phyloP scores from a whole-genome alignment of 92 coral and sea anemone genomes.

The Epizoanthus scotinus region DNA sequence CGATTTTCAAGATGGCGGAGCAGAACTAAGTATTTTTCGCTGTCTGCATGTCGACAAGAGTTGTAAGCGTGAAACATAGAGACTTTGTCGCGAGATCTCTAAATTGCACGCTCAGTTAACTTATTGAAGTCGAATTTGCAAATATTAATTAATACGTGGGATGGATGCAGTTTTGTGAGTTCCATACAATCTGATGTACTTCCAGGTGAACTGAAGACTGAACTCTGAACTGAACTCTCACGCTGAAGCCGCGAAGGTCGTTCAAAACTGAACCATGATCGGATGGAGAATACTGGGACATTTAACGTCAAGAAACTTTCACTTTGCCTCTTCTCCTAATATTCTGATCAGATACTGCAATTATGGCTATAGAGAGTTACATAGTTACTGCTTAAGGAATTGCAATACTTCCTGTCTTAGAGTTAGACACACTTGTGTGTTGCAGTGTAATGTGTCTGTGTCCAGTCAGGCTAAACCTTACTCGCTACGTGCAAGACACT shows the following conservation, averaged over 20 bases:
- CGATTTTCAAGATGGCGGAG: constrained; percentile 33
- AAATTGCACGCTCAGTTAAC: not conserved
- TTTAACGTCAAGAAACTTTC: not conserved
- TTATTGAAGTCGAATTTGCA: not conserved
- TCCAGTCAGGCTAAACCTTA: not conserved
- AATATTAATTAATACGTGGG: not conserved
- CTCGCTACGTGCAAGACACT: not conserved
- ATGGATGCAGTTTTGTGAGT: not conserved
- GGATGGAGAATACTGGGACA: not conserved
- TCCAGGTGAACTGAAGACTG: no score
- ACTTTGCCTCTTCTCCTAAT: not conserved
- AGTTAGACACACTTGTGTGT: not conserved
- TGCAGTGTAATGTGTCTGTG: not conserved
- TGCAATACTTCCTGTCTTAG: not conserved
- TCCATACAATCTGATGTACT: no score
- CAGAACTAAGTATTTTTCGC: no score
- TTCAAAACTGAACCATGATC: not conserved
- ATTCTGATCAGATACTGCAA: not conserved
- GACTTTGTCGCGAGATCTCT: no score
- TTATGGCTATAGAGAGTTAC: not conserved
- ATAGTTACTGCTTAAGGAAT: not conserved
- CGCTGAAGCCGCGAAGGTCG: no score
- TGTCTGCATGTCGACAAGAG: not conserved
- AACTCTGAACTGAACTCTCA: no score
- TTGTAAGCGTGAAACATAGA: not conserved